A percentile compares a stretch with the other conserved stretches of the same genome.
Evolutionary conservation across 2,888 invertebrate species (phyloP).

Genomic region (Eilema griseolum): DNA sequence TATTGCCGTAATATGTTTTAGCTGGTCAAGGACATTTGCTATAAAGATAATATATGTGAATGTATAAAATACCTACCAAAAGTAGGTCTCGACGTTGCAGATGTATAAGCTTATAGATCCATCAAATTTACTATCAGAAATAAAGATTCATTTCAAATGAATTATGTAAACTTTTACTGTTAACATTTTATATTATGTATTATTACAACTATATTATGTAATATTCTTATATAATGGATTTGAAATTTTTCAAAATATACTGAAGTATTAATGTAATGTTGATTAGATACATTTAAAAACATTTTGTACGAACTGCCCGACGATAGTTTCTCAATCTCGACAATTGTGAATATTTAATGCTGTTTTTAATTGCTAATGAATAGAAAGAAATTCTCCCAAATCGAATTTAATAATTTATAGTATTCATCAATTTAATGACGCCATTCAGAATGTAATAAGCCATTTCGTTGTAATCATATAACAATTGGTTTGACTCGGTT

Average conservation of each 20-base stretch:
- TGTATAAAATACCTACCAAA: constrained; percentile 8
- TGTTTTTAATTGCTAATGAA: constrained; percentile 27
- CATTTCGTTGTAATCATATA: constrained; percentile 18
- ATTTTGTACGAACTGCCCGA: neutral
- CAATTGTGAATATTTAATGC: constrained; percentile 12
- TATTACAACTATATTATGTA: neutral
- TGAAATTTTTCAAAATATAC: neutral
- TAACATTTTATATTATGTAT: neutral
- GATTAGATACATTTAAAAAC: constrained; percentile 3
- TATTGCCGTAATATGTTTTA: constrained; percentile 18
- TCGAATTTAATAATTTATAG: constrained; percentile 19
- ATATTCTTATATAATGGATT: neutral
- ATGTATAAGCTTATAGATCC: constrained; percentile 6
- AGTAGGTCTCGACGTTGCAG: constrained; percentile 2
- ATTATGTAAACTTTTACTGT: neutral
- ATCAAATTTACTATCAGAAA: neutral
- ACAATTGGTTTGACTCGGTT: constrained; percentile 14
- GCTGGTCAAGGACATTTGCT: constrained; percentile 41
- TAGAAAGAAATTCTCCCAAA: constrained; percentile 27
- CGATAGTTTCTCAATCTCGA: constrained; percentile 28
- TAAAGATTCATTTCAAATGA: neutral
- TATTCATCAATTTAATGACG: constrained; percentile 32
- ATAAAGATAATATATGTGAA: constrained; percentile 19
- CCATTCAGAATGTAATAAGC: constrained; percentile 29
- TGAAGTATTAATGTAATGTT: neutral